Evolutionary conservation across 2,113 vertebrate species (phyloP).

Genomic region (Hoplias malabaricus): DNA sequence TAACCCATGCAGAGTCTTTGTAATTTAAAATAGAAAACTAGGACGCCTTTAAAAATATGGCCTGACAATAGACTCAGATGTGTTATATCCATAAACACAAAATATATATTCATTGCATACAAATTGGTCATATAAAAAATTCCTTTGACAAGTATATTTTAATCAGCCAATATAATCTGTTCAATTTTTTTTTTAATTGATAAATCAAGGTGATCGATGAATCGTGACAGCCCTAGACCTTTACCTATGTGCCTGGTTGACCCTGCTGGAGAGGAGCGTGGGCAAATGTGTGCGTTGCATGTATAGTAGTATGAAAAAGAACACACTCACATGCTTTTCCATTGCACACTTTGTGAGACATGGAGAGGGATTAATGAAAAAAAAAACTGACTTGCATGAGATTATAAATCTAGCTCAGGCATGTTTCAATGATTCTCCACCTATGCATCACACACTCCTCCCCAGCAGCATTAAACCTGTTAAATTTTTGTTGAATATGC

Average conservation of each 20-base stretch:
- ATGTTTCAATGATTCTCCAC: neutral
- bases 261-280: slow-evolving; percentile 47
- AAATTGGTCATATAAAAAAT: neutral
- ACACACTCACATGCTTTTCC: neutral
- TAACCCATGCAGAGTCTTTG: neutral
- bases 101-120: too few species aligned
- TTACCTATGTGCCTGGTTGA: slow-evolving; percentile 72
- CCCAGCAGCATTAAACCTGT: slow-evolving; percentile 5
- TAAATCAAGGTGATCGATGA: neutral
- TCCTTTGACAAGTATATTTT: too few species aligned
- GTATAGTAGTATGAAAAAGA: neutral
- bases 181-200: too few species aligned
- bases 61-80: too few species aligned
- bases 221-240: slow-evolving; percentile 1
- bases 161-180: too few species aligned
- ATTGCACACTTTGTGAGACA: neutral
- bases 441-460: slow-evolving; percentile 30
- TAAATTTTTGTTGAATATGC: slow-evolving; percentile 25
- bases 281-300: neutral
- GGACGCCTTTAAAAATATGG: neutral
- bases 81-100: neutral
- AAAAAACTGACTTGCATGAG: slow-evolving; percentile 32
- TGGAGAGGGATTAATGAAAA: neutral
- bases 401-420: neutral
- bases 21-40: neutral